These are phyloP conservation scores for Mungos mungo DNA, from an alignment of 2,113 vertebrate species.

Conservation along the genomic window DNA sequence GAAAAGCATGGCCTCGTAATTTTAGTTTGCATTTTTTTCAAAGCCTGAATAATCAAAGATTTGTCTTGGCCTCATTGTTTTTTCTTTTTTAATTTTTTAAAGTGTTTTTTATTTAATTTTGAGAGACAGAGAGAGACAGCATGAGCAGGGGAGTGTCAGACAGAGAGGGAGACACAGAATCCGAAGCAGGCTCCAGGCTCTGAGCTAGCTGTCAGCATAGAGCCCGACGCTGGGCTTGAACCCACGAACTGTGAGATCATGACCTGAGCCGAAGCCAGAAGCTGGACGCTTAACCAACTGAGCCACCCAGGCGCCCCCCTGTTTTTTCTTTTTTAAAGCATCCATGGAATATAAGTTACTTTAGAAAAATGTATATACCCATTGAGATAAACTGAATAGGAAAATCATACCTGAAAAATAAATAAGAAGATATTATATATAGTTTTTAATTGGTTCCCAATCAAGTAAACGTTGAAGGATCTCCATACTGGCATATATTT, in stretches of 20 bases:
- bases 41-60: neutral
- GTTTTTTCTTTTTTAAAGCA: neutral
- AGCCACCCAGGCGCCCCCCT: too few relatives aligned
- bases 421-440: neutral
- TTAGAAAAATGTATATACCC: neutral
- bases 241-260: too few relatives aligned
- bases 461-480: neutral
- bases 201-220: too few relatives aligned
- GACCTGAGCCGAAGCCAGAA: too few relatives aligned
- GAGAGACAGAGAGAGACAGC: too few relatives aligned
- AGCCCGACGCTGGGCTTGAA: too few relatives aligned
- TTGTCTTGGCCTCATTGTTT: neutral
- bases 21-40: neutral
- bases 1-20: neutral
- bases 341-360: constrained; percentile 8
- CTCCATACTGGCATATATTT: neutral
- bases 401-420: neutral
- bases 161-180: too few relatives aligned
- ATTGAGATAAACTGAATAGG: neutral
- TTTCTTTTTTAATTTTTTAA: neutral
- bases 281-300: too few relatives aligned
- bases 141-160: too few relatives aligned
- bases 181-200: too few relatives aligned
- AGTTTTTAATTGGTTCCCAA: neutral
- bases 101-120: too few relatives aligned